Percentiles rank a stretch among this genome's conserved stretches.
Conservation (phyloP, 2,797 vertebrate genomes). For the Cyprinella venusta region DNA sequence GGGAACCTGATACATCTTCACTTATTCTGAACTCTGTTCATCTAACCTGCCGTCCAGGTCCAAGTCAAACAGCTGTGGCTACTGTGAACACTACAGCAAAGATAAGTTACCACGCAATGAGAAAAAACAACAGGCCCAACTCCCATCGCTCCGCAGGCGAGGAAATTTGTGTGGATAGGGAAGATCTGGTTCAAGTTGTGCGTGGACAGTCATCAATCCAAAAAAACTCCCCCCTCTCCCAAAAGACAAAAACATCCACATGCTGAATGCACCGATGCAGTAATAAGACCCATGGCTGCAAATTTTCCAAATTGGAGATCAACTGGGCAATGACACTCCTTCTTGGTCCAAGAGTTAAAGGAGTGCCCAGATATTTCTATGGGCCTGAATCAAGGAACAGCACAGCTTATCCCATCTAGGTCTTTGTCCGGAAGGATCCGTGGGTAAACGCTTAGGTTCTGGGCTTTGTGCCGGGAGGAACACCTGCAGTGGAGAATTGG, state of each 20-base stretch:
- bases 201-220: constrained; percentile 51
- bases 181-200: constrained; percentile 52
- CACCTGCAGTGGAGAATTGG: constrained; percentile 56
- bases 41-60: constrained; percentile 38
- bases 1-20: constrained; percentile 49
- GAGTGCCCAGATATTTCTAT: constrained; percentile 39
- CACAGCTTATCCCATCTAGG: constrained; percentile 34
- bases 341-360: constrained; percentile 37
- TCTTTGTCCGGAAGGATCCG: constrained; percentile 43
- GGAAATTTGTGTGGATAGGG: constrained; percentile 51
- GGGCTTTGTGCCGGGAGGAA: constrained; percentile 49
- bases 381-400: constrained; percentile 25
- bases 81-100: constrained; percentile 52
- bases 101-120: constrained; percentile 49
- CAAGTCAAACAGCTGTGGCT: constrained; percentile 55
- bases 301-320: constrained; percentile 52
- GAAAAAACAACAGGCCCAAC: constrained; percentile 42
- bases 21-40: constrained; percentile 44
- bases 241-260: constrained; percentile 56
- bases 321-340: constrained; percentile 44
- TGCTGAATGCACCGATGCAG: constrained; percentile 27
- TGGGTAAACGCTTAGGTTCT: constrained; percentile 34
- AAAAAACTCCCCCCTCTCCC: constrained; percentile 55
- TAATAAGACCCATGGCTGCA: constrained; percentile 52
- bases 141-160: constrained; percentile 37